phyloP scores from a whole-genome alignment of 2,888 invertebrate species.

The Parascotia fuliginaria region DNA sequence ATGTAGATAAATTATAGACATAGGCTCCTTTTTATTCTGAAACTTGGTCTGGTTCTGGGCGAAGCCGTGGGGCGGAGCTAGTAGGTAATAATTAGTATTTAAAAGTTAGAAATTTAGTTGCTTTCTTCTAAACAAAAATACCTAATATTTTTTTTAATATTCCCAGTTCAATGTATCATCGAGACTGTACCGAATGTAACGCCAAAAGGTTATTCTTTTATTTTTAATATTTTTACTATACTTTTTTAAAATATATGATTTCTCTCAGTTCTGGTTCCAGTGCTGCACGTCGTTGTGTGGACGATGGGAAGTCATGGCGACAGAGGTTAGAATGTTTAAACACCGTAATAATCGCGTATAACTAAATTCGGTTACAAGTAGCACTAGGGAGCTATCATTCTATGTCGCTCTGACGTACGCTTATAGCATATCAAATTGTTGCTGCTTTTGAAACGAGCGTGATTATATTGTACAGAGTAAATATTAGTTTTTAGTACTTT shows the following conservation, averaged over 20 bases:
- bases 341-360: background rate
- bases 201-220: constrained; percentile 34
- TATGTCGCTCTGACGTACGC: background rate
- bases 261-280: constrained; percentile 15
- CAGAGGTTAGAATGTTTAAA: constrained; percentile 46
- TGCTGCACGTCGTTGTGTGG: constrained; percentile 32
- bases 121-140: background rate
- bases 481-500: background rate
- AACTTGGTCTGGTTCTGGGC: no score
- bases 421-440: background rate
- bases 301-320: constrained; percentile 55
- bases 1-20: no score
- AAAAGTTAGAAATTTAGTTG: no score
- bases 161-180: constrained; percentile 38
- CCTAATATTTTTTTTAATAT: constrained; percentile 6
- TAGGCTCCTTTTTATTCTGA: no score
- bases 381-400: no score
- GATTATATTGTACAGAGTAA: background rate
- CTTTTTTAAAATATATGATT: constrained; percentile 11
- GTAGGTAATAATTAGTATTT: no score
- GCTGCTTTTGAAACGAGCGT: background rate
- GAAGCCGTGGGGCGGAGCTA: no score
- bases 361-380: background rate
- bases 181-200: constrained; percentile 25
- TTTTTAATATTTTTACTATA: constrained; percentile 13